Evolutionary conservation across 1,140 invertebrate species (phyloP).

Genomic region (Physella acuta): DNA sequence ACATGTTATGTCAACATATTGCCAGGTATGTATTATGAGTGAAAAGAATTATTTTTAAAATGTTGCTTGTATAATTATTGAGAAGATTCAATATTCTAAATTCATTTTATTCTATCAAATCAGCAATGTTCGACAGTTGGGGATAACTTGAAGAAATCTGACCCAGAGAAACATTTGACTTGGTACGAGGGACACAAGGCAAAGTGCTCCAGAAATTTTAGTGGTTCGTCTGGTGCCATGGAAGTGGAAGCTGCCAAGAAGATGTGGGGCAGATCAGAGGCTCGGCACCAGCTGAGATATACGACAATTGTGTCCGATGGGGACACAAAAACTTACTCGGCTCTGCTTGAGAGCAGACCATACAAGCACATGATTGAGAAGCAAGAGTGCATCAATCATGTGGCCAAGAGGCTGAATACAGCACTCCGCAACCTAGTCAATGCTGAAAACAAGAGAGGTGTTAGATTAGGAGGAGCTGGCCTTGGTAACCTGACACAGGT

Average conservation of each 20-base stretch:
- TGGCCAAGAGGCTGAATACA: not conserved
- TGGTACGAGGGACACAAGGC: not conserved
- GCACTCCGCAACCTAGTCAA: not conserved
- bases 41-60: too few relatives aligned
- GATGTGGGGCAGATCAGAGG: not conserved
- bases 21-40: not conserved
- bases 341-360: not conserved
- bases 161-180: not conserved
- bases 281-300: not conserved
- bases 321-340: not conserved
- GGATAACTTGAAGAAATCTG: not conserved
- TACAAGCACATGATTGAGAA: not conserved
- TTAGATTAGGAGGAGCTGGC: not conserved
- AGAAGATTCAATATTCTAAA: too few relatives aligned
- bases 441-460: not conserved
- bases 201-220: not conserved
- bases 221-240: slow-evolving; percentile 1
- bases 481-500: not conserved
- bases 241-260: not conserved
- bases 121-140: not conserved
- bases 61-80: too few relatives aligned
- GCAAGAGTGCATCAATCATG: slow-evolving; percentile 14
- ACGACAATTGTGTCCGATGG: slow-evolving; percentile 3
- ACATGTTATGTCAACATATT: not conserved
- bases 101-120: not conserved